Conservation (phyloP, 2,888 invertebrate genomes). For the Ypsolopha scabrella region DNA sequence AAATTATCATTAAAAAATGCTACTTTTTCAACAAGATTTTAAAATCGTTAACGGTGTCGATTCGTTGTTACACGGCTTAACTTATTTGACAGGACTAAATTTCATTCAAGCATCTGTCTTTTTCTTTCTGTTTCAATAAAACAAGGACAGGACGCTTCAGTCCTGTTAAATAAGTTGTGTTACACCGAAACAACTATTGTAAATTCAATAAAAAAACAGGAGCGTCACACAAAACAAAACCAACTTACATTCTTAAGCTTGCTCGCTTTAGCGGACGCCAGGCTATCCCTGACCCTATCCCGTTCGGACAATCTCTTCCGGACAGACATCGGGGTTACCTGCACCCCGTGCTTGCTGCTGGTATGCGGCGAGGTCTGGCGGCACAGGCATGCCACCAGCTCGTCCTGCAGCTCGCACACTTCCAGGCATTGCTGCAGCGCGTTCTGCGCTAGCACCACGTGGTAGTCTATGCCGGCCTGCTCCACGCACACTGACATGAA, state of each 20-base stretch:
- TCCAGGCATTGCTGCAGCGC: conserved; percentile 93
- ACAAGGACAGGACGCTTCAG: too few relatives aligned
- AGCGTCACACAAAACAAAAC: conserved; percentile 5
- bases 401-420: conserved; percentile 90
- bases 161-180: too few relatives aligned
- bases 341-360: conserved; percentile 85
- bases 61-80: too few relatives aligned
- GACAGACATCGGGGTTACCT: conserved; percentile 75
- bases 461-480: conserved; percentile 96
- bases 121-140: too few relatives aligned
- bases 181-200: too few relatives aligned
- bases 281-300: conserved; percentile 7
- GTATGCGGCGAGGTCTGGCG: conserved; percentile 93
- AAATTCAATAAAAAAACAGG: too few relatives aligned
- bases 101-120: too few relatives aligned
- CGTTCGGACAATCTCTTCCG: conserved; percentile 57
- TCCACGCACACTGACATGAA: conserved; percentile 97
- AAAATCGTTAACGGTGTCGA: too few relatives aligned
- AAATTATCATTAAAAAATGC: too few relatives aligned
- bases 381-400: conserved; percentile 91
- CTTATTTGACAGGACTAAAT: too few relatives aligned
- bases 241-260: conserved; percentile 63
- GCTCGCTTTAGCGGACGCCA: conserved; percentile 26
- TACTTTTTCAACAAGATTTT: too few relatives aligned
- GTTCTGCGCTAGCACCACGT: conserved; percentile 96